These are phyloP conservation scores for Pagrus major DNA, from an alignment of 2,113 vertebrate species.

Conservation along the genomic window DNA sequence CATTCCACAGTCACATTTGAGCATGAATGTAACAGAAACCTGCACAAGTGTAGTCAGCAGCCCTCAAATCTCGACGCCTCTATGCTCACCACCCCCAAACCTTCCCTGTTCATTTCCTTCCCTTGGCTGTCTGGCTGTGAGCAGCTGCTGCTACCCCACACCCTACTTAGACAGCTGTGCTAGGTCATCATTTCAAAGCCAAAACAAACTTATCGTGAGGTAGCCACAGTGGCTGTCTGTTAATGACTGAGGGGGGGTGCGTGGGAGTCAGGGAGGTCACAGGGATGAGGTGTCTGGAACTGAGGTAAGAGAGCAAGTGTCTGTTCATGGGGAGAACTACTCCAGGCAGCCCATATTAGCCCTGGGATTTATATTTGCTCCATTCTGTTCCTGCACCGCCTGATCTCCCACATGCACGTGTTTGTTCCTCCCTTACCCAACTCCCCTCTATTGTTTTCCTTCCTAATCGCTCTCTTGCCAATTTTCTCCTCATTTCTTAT, in stretches of 20 bases:
- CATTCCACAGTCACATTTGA: constrained; percentile 47
- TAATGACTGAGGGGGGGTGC: constrained; percentile 44
- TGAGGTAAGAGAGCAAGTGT: constrained; percentile 22
- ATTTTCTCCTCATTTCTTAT: constrained; percentile 58
- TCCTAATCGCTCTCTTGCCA: constrained; percentile 56
- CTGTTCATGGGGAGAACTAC: constrained; percentile 11
- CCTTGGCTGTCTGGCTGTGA: constrained; percentile 49
- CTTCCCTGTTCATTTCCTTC: constrained; percentile 31
- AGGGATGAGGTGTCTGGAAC: constrained; percentile 21
- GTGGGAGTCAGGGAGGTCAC: constrained; percentile 44
- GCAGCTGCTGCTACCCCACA: constrained; percentile 66
- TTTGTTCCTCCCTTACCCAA: constrained; percentile 44
- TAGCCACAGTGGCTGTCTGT: constrained; percentile 58
- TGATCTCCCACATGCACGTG: constrained; percentile 44
- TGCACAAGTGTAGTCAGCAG: constrained; percentile 29
- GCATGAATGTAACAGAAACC: constrained; percentile 36
- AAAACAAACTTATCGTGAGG: constrained; percentile 74
- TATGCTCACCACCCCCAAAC: neutral
- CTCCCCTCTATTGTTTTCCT: constrained; percentile 54
- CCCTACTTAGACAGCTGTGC: constrained; percentile 72
- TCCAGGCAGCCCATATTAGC: constrained; percentile 21
- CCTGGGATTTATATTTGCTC: constrained; percentile 45
- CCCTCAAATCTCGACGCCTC: constrained; percentile 49
- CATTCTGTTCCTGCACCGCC: constrained; percentile 25
- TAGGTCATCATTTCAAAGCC: constrained; percentile 71